These are phyloP conservation scores for Diglossa brunneiventris DNA, from an alignment of 2,113 vertebrate species.

Conservation along the genomic window DNA sequence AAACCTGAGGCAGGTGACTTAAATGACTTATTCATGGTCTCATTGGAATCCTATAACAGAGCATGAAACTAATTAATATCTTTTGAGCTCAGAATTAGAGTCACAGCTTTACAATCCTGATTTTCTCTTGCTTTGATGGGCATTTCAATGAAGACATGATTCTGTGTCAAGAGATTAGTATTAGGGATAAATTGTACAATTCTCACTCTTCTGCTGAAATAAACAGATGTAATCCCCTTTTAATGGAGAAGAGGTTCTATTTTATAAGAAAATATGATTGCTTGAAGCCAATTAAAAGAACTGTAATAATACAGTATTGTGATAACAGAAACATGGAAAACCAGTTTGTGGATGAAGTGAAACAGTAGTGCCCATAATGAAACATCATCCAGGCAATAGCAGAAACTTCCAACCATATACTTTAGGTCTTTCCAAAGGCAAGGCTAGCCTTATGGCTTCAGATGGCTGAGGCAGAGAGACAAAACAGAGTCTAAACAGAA, in stretches of 20 bases:
- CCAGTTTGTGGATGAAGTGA: conserved; percentile 31
- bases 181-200: background rate
- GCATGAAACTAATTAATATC: background rate
- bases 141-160: background rate
- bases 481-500: background rate
- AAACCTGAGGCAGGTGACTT: background rate
- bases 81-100: background rate
- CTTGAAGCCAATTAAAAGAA: conserved; percentile 22
- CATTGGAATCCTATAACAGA: background rate
- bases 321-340: conserved; percentile 41
- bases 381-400: conserved; percentile 10
- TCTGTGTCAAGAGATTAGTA: background rate
- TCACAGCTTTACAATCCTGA: fast-evolving
- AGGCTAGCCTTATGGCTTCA: conserved; percentile 26
- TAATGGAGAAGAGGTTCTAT: background rate
- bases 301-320: background rate
- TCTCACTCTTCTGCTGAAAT: background rate
- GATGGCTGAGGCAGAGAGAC: background rate
- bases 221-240: background rate
- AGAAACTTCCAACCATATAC: conserved; percentile 33
- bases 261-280: background rate
- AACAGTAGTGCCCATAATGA: background rate
- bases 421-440: conserved; percentile 38
- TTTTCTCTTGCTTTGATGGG: background rate
- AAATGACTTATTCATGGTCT: background rate